phyloP scores from a whole-genome alignment of 2,888 invertebrate species.

The Periphyllus acericola region DNA sequence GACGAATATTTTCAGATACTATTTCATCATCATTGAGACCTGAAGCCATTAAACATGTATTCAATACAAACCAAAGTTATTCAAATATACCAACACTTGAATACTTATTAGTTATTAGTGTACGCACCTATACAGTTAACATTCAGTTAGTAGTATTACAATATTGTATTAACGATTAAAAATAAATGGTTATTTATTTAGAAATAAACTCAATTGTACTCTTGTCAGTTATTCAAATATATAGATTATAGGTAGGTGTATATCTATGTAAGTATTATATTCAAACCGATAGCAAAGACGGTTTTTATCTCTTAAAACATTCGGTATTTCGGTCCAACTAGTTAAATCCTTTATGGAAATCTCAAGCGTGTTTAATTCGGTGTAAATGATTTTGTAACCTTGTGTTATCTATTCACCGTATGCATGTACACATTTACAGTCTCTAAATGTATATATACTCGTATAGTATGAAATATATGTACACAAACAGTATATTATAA shows the following conservation, averaged over 20 bases:
- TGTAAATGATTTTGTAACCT: slow-evolving; percentile 42
- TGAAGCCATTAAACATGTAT: too few relatives aligned
- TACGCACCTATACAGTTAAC: too few relatives aligned
- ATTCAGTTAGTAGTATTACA: too few relatives aligned
- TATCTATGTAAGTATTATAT: background rate
- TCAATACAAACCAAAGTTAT: too few relatives aligned
- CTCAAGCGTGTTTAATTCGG: slow-evolving; percentile 35
- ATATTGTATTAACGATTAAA: too few relatives aligned
- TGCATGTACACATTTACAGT: background rate
- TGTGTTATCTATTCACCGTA: background rate
- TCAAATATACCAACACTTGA: too few relatives aligned
- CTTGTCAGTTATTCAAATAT: background rate
- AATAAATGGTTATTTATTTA: background rate
- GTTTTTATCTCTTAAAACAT: slow-evolving; percentile 3
- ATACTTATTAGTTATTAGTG: too few relatives aligned
- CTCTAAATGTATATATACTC: too few relatives aligned
- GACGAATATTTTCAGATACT: too few relatives aligned
- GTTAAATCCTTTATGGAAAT: slow-evolving; percentile 19
- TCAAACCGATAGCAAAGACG: background rate
- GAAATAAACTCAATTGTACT: background rate
- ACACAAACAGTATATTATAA: background rate
- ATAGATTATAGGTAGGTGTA: too few relatives aligned
- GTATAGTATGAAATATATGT: background rate
- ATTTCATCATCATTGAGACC: too few relatives aligned
- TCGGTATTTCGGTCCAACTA: background rate